These are phyloP conservation scores for Hydropotes inermis DNA, from an alignment of 2,113 vertebrate species.

Conservation along the genomic window DNA sequence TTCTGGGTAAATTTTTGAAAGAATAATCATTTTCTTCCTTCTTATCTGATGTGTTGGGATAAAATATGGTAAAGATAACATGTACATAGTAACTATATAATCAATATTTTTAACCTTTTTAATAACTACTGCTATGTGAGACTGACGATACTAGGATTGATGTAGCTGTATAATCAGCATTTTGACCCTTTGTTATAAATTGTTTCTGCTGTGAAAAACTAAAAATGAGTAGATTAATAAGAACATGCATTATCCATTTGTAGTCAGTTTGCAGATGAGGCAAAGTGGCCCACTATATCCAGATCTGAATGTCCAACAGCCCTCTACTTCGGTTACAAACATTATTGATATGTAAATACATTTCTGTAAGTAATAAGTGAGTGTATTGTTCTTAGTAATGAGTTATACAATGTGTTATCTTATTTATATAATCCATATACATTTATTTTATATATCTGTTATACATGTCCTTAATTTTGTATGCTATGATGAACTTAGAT, in stretches of 20 bases:
- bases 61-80: neutral
- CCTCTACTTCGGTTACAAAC: neutral
- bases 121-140: neutral
- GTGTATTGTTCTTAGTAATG: neutral
- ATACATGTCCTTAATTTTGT: neutral
- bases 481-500: neutral
- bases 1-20: slow-evolving; percentile 16
- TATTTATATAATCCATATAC: neutral
- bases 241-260: neutral
- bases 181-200: neutral
- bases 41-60: neutral
- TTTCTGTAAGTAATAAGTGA: neutral
- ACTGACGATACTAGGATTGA: neutral
- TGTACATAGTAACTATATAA: neutral
- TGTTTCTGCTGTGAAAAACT: slow-evolving; percentile 6
- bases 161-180: neutral
- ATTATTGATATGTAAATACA: neutral
- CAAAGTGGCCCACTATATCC: neutral
- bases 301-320: neutral
- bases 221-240: neutral
- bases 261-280: neutral
- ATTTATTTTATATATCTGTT: neutral
- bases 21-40: neutral
- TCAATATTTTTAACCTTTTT: neutral
- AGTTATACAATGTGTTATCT: neutral